Percentiles rank a stretch among this genome's conserved stretches.
phyloP scores from a whole-genome alignment of 2,113 vertebrate genomes.

The Lepus europaeus region DNA sequence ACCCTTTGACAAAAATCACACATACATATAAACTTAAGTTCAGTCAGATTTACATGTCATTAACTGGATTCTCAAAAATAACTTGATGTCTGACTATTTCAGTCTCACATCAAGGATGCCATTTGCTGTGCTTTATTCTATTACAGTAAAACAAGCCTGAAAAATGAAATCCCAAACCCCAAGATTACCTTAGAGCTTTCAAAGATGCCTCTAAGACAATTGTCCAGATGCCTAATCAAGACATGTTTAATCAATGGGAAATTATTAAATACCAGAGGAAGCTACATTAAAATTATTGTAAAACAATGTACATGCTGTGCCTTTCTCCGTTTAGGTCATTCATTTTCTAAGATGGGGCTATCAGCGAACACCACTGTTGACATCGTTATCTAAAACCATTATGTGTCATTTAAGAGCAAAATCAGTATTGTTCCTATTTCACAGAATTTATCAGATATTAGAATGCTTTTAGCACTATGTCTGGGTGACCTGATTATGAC shows the following conservation, averaged over 20 bases:
- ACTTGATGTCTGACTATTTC: constrained; percentile 46
- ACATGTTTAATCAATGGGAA: constrained; percentile 35
- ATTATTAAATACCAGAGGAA: constrained; percentile 37
- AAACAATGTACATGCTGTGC: background rate
- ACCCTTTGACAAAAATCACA: background rate
- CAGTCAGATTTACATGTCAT: constrained; percentile 13
- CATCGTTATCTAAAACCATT: constrained; percentile 52
- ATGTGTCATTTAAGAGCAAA: constrained; percentile 53
- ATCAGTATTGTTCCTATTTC: constrained; percentile 46
- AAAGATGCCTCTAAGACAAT: background rate
- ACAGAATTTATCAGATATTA: constrained; percentile 67
- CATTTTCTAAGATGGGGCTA: background rate
- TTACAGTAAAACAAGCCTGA: constrained; percentile 7
- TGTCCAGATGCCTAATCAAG: background rate
- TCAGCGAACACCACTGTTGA: constrained; percentile 47
- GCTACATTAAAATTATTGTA: background rate
- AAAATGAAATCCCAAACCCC: background rate
- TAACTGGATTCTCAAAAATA: constrained; percentile 30
- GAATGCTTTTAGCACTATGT: constrained; percentile 57
- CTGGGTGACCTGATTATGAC: constrained; percentile 70
- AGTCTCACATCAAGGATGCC: background rate
- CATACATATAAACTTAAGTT: background rate
- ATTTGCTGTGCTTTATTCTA: constrained; percentile 36
- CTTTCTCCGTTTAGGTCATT: background rate
- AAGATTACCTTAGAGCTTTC: background rate